Base-by-base conservation (phyloP, 2,797 vertebrate genomes). In the Erpetoichthys calabaricus region DNA sequence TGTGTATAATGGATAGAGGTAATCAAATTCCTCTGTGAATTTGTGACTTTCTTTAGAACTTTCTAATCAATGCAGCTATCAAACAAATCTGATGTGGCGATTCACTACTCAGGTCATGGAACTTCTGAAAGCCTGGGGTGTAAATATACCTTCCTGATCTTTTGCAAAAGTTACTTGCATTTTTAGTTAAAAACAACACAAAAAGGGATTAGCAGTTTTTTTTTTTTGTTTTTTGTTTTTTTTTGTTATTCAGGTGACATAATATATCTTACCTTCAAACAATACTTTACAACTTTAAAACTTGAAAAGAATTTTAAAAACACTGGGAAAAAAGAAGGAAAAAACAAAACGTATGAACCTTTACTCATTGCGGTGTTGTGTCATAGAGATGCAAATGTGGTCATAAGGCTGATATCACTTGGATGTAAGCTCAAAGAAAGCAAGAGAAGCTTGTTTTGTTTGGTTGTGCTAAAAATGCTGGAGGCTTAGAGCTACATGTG, bases 1-100 rank as follows among this genome's bases (percentile, higher is more conserved):
- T 86, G 89, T 87, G 83, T 91, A 90, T 93, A 94, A 97, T 95
- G 90, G 91, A 92, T 91, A 89, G 92, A 95, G 90, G 92, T 95
- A 96, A 97, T 95, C 91, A 91, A 89, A 92, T 91, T 91, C 94
- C 92, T 92, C 85, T 81, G 92, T 92, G 94, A 86, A 86, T 91
- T 87, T 87, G 86, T 76, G 88, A 92, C 89, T 95, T 95, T 94
- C 91, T 91, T 91, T 89, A 92, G 83, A 94, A 93, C 88, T 93
- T 90, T 82, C 75, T 74, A 82, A 83, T 86, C 82, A 86, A 83
- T 83, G 82, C 81, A 79, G 72, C 73, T 79, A 85, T 81, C 81
- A 83, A 84, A 85, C 74, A 62, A 56, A 54, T 8, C 9, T 53
- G 44, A 42, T 43, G 53, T 54, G 53, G 53, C 9, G 53, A 42